These are phyloP conservation scores for Acomys russatus DNA, from an alignment of 2,797 vertebrate species.

Conservation along the genomic window DNA sequence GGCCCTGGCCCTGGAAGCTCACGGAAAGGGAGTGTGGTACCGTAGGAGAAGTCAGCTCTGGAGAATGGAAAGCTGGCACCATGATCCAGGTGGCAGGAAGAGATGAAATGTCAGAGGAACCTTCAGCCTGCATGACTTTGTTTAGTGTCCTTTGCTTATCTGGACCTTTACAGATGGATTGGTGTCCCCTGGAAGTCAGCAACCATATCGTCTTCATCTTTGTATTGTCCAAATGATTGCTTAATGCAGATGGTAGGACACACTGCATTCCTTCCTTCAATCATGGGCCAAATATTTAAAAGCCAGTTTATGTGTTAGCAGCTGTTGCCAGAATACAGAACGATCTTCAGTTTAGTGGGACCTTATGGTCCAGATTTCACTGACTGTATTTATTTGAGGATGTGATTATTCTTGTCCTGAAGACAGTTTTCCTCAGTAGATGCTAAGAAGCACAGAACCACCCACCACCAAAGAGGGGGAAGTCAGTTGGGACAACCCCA, in stretches of 20 bases:
- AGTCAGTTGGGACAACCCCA: too few relatives aligned
- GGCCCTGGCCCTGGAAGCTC: not conserved
- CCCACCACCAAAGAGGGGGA: not conserved
- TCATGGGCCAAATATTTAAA: not conserved
- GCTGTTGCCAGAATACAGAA: not conserved
- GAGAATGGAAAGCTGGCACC: not conserved
- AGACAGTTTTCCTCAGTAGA: not conserved
- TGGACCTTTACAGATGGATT: not conserved
- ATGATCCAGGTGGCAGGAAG: not conserved
- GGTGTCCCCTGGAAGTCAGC: not conserved
- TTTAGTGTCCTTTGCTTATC: not conserved
- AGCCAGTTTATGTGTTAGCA: not conserved
- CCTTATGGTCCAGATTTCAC: not conserved
- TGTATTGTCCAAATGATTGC: not conserved
- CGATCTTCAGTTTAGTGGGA: not conserved
- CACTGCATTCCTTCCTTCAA: not conserved
- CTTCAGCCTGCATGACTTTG: not conserved
- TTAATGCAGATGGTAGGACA: not conserved
- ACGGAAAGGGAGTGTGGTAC: not conserved
- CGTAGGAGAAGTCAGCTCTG: not conserved
- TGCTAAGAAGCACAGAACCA: not conserved
- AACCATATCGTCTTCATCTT: not conserved
- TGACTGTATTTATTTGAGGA: not conserved
- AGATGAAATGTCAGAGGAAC: not conserved
- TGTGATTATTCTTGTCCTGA: not conserved